Base-by-base conservation (phyloP, 2,797 vertebrate genomes). In the Crenuchus spilurus region DNA sequence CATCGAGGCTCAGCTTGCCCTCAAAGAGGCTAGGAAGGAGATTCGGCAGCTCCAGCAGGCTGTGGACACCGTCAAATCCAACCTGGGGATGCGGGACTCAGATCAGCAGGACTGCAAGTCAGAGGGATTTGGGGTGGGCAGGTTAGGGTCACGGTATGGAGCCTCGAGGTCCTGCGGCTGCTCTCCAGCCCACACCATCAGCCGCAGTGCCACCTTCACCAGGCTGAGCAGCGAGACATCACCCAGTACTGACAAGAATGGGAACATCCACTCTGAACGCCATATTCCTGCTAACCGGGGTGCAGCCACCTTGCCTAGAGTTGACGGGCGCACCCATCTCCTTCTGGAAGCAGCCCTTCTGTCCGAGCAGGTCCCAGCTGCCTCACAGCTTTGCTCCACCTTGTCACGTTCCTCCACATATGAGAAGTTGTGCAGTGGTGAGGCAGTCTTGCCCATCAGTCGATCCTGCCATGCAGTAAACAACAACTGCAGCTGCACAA, bases 1-100 rank as follows among this genome's bases (percentile, higher is more conserved):
- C 0, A 94, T 99, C 74, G 97, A 99, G 82, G 96, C 97, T 16
- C 97, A 99, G 90, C 86, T 99, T 76, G 96, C 96, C 0, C 88
- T 99, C 13, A 98, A 99, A 80, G 95, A 98, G 46, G 97, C 97
- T 7, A 94, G 95, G 72, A 95, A 94, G 79, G 97, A 99, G 90
- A 99, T 99, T 88, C 93, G 92, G 81, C 95, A 97, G 86, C 94
- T 99, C 65, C 96, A 97, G 76, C 95, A 95, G 71, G 94, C 98
- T 75, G 96, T 99, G 0, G 96, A 97, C 81, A 92, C 93, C 0
- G 96, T 96, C 68, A 92, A 88, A 82, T 94, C 93, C 84, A 96
- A 94, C 87, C 85, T 95, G 26, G 85, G 91, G 0, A 88, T 91
- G 65, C 93, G 90, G 13, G 94, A 98, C 74, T 80, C 82, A 31